Evolutionary conservation across 2,888 invertebrate genomes (phyloP), one percentile per base, ranked within the genome.

Genomic region (Hydraecia micacea): DNA sequence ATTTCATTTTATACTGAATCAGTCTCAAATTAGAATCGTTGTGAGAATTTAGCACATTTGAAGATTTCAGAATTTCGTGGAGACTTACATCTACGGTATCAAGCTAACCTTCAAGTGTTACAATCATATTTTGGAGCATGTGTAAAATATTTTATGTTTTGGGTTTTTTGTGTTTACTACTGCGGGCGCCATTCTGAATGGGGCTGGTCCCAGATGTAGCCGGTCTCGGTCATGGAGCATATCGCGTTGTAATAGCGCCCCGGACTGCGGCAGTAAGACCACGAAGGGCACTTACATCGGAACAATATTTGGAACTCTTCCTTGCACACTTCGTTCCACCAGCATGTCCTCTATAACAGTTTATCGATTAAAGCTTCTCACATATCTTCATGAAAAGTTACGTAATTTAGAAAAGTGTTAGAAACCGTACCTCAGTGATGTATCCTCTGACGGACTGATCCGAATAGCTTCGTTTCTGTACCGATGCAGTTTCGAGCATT

Each of bases 241-340:
- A 98, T 98, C 9, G 99, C 99, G 92, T 99, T 98, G 95, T 99
- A 99, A 94, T 99, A 99, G 82, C 98, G 97, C 46, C 99, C 99
- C 8, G 99, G 99, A 88, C 98, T 98, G 88, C 98, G 97, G 95
- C 99, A 99, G 93, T 98, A 99, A 0, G 98, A 98, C 98, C 98
- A 99, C 83, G 98, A 97, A 1, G 99, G 99, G 91, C 99, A 99
- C 91, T 98, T 98, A 95, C 99, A 99, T 81, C 98, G 97, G 94
- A 99, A 99, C 88, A 98, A 97, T 87, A 97, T 98, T 95, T 98
- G 98, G 92, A 99, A 99, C 94, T 99, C 99, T 93, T 99, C 98
- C 93, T 99, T 99, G 96, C 99, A 99, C 32, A 98, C 98, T 97
- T 99, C 99, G 94, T 99, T 99, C 98, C 98, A 99, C 98, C 98